These are phyloP conservation scores for Harpagoxenus sublaevis DNA, from an alignment of 2,888 invertebrate genomes.

Conservation along the genomic window DNA sequence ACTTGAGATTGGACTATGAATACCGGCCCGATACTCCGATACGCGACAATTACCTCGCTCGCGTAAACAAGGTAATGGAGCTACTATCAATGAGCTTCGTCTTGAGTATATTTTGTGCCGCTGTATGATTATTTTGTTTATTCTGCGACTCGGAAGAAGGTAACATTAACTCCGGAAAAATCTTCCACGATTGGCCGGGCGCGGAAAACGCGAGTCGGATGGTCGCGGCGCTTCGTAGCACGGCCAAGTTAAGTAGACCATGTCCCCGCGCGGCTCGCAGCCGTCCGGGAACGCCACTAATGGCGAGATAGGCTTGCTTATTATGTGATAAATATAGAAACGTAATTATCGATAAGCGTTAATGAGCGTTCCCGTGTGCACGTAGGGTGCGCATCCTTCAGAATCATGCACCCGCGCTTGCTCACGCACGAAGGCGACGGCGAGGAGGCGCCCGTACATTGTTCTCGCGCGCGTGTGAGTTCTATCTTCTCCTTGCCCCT, in stretches of 20 bases:
- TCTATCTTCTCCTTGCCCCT: not conserved
- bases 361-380: constrained; percentile 81
- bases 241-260: constrained; percentile 78
- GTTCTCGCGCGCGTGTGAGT: constrained; percentile 56
- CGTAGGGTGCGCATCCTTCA: constrained; percentile 78
- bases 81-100: not conserved
- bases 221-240: constrained; percentile 23
- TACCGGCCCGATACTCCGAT: too few species aligned
- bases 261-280: constrained; percentile 70
- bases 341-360: constrained; percentile 85
- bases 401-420: constrained; percentile 81
- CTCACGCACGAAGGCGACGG: constrained; percentile 80
- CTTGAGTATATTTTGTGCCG: constrained; percentile 7
- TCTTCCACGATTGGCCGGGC: not conserved
- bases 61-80: too few species aligned
- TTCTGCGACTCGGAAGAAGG: not conserved
- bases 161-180: constrained; percentile 23
- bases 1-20: too few species aligned
- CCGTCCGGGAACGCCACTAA: constrained; percentile 77
- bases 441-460: constrained; percentile 61
- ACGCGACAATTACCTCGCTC: too few species aligned
- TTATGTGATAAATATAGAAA: constrained; percentile 84
- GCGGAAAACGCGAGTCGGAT: constrained; percentile 29
- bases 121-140: not conserved
- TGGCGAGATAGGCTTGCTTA: constrained; percentile 82